Conservation (phyloP, 2,888 invertebrate genomes). For the Torymus auratus region DNA sequence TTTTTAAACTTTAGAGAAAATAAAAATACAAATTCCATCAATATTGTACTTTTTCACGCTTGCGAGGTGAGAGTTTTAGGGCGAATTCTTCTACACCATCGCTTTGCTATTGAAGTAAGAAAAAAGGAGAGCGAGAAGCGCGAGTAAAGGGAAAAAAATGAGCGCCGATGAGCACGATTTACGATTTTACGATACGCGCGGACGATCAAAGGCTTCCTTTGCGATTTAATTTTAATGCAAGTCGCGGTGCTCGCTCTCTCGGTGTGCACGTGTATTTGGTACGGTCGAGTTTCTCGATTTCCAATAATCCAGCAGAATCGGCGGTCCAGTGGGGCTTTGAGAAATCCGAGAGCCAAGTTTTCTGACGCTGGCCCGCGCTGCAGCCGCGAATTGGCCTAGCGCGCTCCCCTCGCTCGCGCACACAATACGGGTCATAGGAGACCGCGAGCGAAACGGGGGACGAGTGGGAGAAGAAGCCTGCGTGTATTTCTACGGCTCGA, state of each 20-base stretch:
- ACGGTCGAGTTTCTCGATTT: slow-evolving; percentile 50
- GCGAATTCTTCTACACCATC: neutral
- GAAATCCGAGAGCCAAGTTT: slow-evolving; percentile 63
- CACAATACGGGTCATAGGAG: too few relatives aligned
- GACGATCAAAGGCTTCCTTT: slow-evolving; percentile 44
- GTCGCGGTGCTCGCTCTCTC: neutral
- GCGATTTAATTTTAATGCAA: slow-evolving; percentile 49
- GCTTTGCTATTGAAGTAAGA: slow-evolving; percentile 9
- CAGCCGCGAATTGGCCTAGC: too few relatives aligned
- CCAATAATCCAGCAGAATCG: slow-evolving; percentile 41
- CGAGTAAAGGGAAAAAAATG: slow-evolving; percentile 3
- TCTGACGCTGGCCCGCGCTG: slow-evolving; percentile 29
- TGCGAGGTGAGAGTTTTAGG: too few relatives aligned
- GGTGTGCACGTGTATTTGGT: neutral
- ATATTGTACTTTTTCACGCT: neutral
- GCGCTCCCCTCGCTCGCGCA: too few relatives aligned
- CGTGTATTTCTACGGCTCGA: neutral
- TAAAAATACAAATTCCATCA: slow-evolving; percentile 1
- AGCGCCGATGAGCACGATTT: slow-evolving; percentile 25
- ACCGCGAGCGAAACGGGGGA: too few relatives aligned
- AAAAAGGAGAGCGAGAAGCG: neutral
- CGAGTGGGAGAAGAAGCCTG: too few relatives aligned
- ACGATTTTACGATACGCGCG: slow-evolving; percentile 41
- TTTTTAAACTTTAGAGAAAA: slow-evolving; percentile 16
- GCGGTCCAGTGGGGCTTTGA: slow-evolving; percentile 53